These are phyloP conservation scores for Mirza zaza DNA, from an alignment of 2,113 vertebrate genomes.

Conservation along the genomic window DNA sequence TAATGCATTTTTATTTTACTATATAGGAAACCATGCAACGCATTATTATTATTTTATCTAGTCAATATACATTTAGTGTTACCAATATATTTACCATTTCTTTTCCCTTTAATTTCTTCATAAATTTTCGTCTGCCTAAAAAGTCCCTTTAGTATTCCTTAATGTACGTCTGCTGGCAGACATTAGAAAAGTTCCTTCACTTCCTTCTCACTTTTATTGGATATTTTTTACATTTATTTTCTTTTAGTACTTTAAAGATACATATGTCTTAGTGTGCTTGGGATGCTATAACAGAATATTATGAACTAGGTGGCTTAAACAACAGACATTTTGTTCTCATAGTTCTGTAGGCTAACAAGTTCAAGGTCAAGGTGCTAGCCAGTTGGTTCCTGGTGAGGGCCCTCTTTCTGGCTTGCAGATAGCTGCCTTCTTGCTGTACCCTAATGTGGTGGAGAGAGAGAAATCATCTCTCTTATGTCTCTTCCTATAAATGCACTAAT, in stretches of 20 bases:
- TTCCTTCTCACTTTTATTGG: background rate
- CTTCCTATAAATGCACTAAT: background rate
- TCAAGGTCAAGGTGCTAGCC: too few species aligned
- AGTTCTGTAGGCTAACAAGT: background rate
- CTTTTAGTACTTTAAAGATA: background rate
- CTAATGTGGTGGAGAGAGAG: background rate
- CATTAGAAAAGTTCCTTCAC: background rate
- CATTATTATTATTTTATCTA: background rate
- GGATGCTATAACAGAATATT: background rate
- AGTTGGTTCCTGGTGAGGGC: background rate
- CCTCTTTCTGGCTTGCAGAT: background rate
- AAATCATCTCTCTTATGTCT: background rate
- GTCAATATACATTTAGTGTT: background rate
- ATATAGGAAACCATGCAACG: background rate
- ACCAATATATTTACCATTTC: background rate
- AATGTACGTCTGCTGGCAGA: background rate
- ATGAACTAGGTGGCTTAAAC: background rate
- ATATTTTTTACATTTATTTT: slow-evolving; percentile 36
- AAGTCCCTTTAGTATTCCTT: background rate
- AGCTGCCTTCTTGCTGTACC: background rate
- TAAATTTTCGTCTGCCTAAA: background rate
- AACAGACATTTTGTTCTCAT: background rate
- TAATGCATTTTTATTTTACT: background rate
- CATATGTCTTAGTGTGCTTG: background rate
- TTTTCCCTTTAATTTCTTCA: background rate